phyloP scores from a whole-genome alignment of 2,797 vertebrate species.

The Myotis pilosus region DNA sequence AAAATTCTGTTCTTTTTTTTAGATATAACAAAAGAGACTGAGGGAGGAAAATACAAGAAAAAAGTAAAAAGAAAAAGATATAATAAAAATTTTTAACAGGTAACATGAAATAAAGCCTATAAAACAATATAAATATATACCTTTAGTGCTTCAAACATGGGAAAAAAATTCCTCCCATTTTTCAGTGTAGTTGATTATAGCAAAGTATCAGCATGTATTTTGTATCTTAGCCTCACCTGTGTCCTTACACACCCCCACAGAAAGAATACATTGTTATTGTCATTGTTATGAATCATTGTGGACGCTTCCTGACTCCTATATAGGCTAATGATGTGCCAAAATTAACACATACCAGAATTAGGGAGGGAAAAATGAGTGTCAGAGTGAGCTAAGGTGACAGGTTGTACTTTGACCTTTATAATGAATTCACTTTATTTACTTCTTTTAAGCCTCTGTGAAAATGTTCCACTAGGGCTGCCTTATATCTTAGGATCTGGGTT shows the following conservation, averaged over 20 bases:
- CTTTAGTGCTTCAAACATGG: not conserved
- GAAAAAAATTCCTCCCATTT: not conserved
- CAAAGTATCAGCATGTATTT: not conserved
- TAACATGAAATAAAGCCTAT: not conserved
- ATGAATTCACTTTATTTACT: not conserved
- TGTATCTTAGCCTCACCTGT: slow-evolving; percentile 59
- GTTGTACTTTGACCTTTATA: slow-evolving; percentile 44
- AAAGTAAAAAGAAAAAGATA: not conserved
- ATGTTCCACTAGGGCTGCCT: not conserved
- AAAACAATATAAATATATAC: not conserved
- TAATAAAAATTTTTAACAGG: not conserved
- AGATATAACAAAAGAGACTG: not conserved
- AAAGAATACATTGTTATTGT: slow-evolving; percentile 41
- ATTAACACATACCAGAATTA: slow-evolving; percentile 11
- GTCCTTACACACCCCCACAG: slow-evolving; percentile 22
- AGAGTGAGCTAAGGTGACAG: slow-evolving; percentile 23
- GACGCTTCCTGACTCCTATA: slow-evolving; percentile 27
- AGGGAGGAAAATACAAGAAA: not conserved
- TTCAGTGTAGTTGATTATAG: not conserved
- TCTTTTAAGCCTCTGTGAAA: not conserved
- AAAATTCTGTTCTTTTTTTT: not conserved
- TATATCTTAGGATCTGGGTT: slow-evolving; percentile 1
- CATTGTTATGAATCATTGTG: slow-evolving; percentile 58
- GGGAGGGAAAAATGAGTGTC: slow-evolving; percentile 25
- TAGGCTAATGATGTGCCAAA: slow-evolving; percentile 20